Base-by-base conservation (phyloP, 1,140 invertebrate species). In the Panagrolaimus sp. region DNA sequence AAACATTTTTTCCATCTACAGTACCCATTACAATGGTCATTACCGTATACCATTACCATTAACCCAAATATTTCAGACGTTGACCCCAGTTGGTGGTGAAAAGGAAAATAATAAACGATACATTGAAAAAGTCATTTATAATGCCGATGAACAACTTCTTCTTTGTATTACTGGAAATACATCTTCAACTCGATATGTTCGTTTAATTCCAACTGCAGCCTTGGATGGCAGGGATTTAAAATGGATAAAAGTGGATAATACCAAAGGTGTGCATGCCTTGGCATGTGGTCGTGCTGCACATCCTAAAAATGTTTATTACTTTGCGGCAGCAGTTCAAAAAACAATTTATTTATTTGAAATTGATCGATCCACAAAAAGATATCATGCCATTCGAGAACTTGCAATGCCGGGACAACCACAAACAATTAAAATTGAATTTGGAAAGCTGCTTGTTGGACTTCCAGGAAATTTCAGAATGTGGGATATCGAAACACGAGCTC, bases 191-290 rank as follows among this genome's bases (percentile, higher is more conserved):
- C 88, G 93, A 6, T 90, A 95, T 84, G 89, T 98, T 43, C 89
- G 94, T 52, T 86, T 98, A 67, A 89, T 98, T 65, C 94, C 95
- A 14, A 89, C 94, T 69, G 88, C 93, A 52, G 94, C 93, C 32
- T 86, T 98, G 63, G 95, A 97, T 83, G 91, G 92, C 43, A 90
- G 93, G 75, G 93, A 96, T 70, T 91, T 93, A 21, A 95, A 98
- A 85, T 95, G 93, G 89, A 92, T 97, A 43, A 98, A 98, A 87
- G 90, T 86, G 15, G 47, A 79, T 28, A 88, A 89, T 69, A 88
- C 86, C 1, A 88, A 88, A 75, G 86, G 86, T 90, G 48, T 88
- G 94, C 67, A 90, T 64, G 89, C 89, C 65, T 89, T 89, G 43
- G 83, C 86, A 86, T 55, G 87, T 85, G 77, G 64, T 69, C 69